A percentile compares a stretch with the other conserved stretches of the same genome.
Evolutionary conservation across 1,140 invertebrate species (phyloP).

Genomic region (Glossosoma conforme): DNA sequence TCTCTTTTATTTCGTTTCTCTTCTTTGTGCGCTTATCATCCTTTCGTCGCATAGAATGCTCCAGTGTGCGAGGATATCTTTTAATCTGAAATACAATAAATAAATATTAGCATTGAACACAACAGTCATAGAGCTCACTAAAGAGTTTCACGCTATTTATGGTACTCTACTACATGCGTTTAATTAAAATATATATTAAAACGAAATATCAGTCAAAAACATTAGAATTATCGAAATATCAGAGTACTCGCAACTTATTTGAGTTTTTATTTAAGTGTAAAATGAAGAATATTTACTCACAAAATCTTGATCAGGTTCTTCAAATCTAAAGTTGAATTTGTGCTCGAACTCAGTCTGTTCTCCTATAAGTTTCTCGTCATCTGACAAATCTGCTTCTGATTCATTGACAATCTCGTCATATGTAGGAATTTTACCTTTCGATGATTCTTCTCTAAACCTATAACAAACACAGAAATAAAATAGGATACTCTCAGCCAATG

Average conservation of each 20-base stretch:
- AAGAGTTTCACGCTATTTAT: constrained; percentile 8
- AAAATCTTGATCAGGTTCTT: constrained; percentile 93
- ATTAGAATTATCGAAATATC: constrained; percentile 12
- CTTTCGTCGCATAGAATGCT: constrained; percentile 74
- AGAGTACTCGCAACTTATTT: constrained; percentile 8
- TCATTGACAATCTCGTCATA: constrained; percentile 68
- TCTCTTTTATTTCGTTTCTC: constrained; percentile 66
- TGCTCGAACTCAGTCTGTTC: constrained; percentile 88
- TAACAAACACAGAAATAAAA: constrained; percentile 7
- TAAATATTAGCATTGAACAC: constrained; percentile 18
- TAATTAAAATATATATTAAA: neutral
- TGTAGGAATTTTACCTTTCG: constrained; percentile 56
- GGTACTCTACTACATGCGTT: neutral
- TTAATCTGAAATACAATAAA: constrained; percentile 60
- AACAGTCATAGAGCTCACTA: neutral
- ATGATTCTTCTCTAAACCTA: constrained; percentile 59
- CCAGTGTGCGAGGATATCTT: constrained; percentile 84
- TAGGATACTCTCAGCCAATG: neutral
- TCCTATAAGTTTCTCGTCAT: constrained; percentile 75
- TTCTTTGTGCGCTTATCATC: constrained; percentile 76
- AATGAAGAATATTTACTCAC: constrained; percentile 51
- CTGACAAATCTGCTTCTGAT: constrained; percentile 63
- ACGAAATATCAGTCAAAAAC: neutral
- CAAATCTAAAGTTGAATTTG: constrained; percentile 94
- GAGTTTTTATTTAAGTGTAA: neutral